Evolutionary conservation across 2,888 invertebrate species (phyloP).

Genomic region (Oxytorus armatus): DNA sequence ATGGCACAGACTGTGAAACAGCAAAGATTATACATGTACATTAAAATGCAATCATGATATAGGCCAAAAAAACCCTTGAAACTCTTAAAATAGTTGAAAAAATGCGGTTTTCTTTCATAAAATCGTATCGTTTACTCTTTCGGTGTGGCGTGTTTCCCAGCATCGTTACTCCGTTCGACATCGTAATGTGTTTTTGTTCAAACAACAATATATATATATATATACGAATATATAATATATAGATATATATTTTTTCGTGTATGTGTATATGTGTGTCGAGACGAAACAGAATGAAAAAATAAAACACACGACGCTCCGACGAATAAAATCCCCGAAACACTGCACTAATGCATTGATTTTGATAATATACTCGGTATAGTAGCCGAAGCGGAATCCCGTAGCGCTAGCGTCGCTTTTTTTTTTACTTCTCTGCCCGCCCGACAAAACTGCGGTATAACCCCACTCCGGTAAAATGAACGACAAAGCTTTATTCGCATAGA

Average conservation of each 20-base stretch:
- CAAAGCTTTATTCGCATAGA: not conserved
- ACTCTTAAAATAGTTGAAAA: not conserved
- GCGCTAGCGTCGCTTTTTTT: conserved; percentile 73
- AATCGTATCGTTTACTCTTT: conserved; percentile 72
- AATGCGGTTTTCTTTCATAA: conserved; percentile 24
- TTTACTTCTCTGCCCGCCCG: conserved; percentile 22
- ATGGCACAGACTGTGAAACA: conserved; percentile 71
- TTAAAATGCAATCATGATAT: not conserved
- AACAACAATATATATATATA: conserved; percentile 8
- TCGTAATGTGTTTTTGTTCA: conserved; percentile 60
- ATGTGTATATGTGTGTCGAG: conserved; percentile 2
- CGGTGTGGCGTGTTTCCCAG: conserved; percentile 72
- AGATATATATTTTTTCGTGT: no score
- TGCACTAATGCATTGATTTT: conserved; percentile 79
- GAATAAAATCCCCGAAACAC: conserved; percentile 64
- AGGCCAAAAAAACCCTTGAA: conserved; percentile 17
- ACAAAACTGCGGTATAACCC: conserved; percentile 58
- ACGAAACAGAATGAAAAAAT: conserved; percentile 14
- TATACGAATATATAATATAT: not conserved
- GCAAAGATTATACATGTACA: conserved; percentile 56
- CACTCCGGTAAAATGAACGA: conserved; percentile 22
- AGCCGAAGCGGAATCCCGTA: conserved; percentile 67
- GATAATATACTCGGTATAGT: conserved; percentile 69
- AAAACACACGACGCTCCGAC: conserved; percentile 57
- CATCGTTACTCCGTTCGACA: conserved; percentile 78